These are phyloP conservation scores for Phocoena phocoena DNA, from an alignment of 2,113 vertebrate species.

Conservation along the genomic window DNA sequence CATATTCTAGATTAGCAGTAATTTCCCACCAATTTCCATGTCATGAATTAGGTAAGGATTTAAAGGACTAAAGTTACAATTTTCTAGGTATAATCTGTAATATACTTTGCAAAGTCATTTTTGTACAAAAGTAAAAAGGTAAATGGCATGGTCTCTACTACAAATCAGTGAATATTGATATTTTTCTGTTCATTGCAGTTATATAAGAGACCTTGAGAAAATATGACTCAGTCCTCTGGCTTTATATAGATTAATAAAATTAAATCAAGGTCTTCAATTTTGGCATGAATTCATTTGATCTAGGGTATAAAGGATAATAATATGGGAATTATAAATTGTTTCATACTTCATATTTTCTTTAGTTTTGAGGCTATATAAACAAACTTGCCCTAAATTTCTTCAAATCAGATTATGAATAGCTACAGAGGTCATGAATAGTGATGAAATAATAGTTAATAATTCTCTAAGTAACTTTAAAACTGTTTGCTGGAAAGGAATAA, in stretches of 20 bases:
- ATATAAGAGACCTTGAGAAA: neutral
- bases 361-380: neutral
- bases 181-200: neutral
- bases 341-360: neutral
- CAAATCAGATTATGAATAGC: neutral
- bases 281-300: neutral
- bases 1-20: neutral
- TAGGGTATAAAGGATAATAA: neutral
- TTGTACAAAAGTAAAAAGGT: neutral
- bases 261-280: neutral
- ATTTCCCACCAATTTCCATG: neutral
- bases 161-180: neutral
- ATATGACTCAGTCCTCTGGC: neutral
- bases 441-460: neutral
- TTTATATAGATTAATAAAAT: neutral
- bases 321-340: neutral
- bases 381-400: neutral
- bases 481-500: neutral
- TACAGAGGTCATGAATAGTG: neutral
- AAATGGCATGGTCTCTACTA: neutral
- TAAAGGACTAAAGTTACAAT: neutral
- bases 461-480: neutral
- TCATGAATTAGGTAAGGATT: neutral
- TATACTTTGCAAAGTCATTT: neutral
- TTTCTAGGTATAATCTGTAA: neutral